Base-by-base conservation (phyloP, 2,113 vertebrate genomes). In the Glareola pratincola region DNA sequence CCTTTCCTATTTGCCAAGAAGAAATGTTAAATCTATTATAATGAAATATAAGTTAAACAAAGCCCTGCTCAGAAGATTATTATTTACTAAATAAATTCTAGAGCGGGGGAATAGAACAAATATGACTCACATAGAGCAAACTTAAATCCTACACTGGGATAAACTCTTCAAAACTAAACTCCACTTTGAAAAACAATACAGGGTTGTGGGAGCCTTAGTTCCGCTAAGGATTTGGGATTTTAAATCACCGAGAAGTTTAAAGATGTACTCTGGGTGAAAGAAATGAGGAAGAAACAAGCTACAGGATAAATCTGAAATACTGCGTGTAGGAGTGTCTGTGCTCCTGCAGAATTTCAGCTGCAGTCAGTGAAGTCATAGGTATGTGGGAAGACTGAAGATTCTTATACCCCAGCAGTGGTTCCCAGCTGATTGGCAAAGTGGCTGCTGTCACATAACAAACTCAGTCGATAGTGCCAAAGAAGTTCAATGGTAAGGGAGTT, bases 71-170 rank as follows among this genome's bases (percentile, higher is more conserved):
- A 26, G 67, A 92, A 76, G 47, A 59, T 94, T 50, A 19, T 83
- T 93, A 68, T 94, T 96, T 92, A 92, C 43, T 81, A 97, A 96
- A 94, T 75, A 89, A 84, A 89, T 95, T 84, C 41, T 88, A 71
- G 54, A 88, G 69, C 1, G 3, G 39, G 13, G 19, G 39, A 75
- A 80, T 32, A 63, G 85, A 96, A 84, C 62, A 87, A 94, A 89
- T 74, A 73, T 87, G 94, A 96, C 51, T 96, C 91, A 92, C 23
- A 20, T 8, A 45, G 36, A 84, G 8, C 68, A 91, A 95, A 85
- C 48, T 83, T 50, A 85, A 94, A 92, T 92, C 76, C 88, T 87
- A 53, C 88, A 78, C 37, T 32, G 83, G 82, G 39, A 82, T 79
- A 93, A 94, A 82, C 62, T 79, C 12, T 91, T 91, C 69, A 64